Evolutionary conservation across 2,888 invertebrate species (phyloP).

Genomic region (Eubasilissa splendida): DNA sequence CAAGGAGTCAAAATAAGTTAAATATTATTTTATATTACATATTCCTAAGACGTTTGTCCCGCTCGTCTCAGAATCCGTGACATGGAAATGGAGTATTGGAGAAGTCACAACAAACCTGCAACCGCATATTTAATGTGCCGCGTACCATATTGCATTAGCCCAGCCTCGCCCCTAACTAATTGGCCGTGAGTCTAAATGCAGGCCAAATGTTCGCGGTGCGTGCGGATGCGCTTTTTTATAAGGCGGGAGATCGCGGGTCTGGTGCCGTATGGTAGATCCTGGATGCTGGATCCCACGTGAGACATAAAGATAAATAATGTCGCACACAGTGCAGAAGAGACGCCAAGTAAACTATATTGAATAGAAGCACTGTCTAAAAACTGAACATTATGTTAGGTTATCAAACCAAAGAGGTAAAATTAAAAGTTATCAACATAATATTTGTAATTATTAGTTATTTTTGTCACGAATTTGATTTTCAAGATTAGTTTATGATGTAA

Average conservation of each 20-base stretch:
- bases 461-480: too few relatives aligned
- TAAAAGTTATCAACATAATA: too few relatives aligned
- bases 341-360: too few relatives aligned
- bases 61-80: not conserved
- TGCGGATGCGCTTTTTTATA: conserved; percentile 55
- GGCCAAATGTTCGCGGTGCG: conserved; percentile 44
- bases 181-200: conserved; percentile 56
- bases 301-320: too few relatives aligned
- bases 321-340: too few relatives aligned
- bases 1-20: too few relatives aligned
- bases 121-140: conserved; percentile 28
- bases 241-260: conserved; percentile 44
- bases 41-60: not conserved
- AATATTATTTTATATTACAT: too few relatives aligned
- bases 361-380: too few relatives aligned
- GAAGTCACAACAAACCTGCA: conserved; percentile 39
- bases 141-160: conserved; percentile 32
- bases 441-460: too few relatives aligned
- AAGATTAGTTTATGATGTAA: too few relatives aligned
- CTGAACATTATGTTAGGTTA: too few relatives aligned
- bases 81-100: conserved; percentile 6
- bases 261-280: conserved; percentile 47
- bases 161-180: conserved; percentile 53
- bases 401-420: too few relatives aligned
- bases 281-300: not conserved